These are phyloP conservation scores for Upupa epops DNA, from an alignment of 2,113 vertebrate genomes.

Conservation along the genomic window DNA sequence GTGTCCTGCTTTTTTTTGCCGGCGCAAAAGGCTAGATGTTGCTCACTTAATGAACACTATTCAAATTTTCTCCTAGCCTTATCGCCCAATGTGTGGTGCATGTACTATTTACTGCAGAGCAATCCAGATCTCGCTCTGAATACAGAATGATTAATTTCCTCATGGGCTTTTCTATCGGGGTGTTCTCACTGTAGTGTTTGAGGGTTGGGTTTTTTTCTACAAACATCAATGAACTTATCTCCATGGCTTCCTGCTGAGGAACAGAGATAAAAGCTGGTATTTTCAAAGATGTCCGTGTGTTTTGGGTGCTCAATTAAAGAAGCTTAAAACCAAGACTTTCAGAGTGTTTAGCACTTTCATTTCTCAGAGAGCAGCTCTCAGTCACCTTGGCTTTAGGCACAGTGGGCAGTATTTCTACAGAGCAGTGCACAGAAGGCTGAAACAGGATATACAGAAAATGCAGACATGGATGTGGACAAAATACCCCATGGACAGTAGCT, in stretches of 20 bases:
- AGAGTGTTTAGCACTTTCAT: neutral
- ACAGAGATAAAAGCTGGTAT: slow-evolving; percentile 49
- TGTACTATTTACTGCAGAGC: slow-evolving; percentile 42
- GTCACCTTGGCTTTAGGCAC: neutral
- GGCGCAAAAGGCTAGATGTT: neutral
- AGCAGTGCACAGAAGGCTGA: neutral
- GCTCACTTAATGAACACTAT: slow-evolving; percentile 36
- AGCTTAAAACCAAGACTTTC: neutral
- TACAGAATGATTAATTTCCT: slow-evolving; percentile 55
- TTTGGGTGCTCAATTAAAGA: slow-evolving; percentile 10
- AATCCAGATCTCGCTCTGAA: slow-evolving; percentile 21
- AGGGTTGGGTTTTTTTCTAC: neutral
- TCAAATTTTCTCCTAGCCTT: slow-evolving; percentile 33
- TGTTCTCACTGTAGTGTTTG: slow-evolving; percentile 18
- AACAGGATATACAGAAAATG: neutral
- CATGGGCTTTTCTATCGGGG: slow-evolving; percentile 17
- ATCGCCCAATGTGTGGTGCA: slow-evolving; percentile 1
- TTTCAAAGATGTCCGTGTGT: slow-evolving; percentile 10
- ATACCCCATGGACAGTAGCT: neutral
- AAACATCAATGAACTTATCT: slow-evolving; percentile 49
- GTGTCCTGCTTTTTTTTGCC: neutral
- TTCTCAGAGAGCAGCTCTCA: neutral
- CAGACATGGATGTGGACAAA: no score
- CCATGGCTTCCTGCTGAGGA: slow-evolving; percentile 24
- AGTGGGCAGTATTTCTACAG: neutral